A percentile compares a stretch with the other conserved stretches of the same genome.
Conservation (phyloP, 2,888 invertebrate species). For the Andrena bucephala region DNA sequence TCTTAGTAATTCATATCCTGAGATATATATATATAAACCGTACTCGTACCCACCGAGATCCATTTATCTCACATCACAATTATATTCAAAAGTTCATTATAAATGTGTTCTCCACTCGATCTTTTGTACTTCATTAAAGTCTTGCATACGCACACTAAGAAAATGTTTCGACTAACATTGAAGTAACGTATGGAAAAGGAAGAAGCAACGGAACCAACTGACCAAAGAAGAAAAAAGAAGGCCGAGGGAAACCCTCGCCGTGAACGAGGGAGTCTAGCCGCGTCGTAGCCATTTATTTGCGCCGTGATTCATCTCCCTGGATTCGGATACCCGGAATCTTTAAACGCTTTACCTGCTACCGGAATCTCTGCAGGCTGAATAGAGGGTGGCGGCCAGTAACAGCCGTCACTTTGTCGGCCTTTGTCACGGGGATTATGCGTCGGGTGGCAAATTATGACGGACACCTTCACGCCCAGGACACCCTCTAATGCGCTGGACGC, state of each 20-base stretch:
- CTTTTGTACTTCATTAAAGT: too few relatives aligned
- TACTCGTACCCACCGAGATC: too few relatives aligned
- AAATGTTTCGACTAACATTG: too few relatives aligned
- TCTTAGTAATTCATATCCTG: too few relatives aligned
- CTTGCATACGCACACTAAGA: too few relatives aligned
- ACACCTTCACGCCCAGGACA: slow-evolving; percentile 76
- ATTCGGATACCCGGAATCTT: slow-evolving; percentile 61
- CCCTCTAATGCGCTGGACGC: slow-evolving; percentile 63
- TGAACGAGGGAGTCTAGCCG: background rate
- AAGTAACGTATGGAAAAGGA: background rate
- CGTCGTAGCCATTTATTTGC: slow-evolving; percentile 55
- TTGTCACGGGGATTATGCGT: slow-evolving; percentile 79
- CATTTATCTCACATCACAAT: too few relatives aligned
- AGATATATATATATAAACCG: too few relatives aligned
- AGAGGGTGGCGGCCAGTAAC: slow-evolving; percentile 73
- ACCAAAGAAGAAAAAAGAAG: background rate
- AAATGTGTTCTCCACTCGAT: too few relatives aligned
- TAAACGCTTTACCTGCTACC: slow-evolving; percentile 75
- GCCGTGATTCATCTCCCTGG: slow-evolving; percentile 61
- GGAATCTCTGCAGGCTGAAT: slow-evolving; percentile 73
- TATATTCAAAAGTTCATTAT: too few relatives aligned
- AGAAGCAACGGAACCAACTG: background rate
- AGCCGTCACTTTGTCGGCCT: slow-evolving; percentile 79
- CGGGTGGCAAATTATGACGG: slow-evolving; percentile 80
- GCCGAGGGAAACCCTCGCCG: background rate